Conservation (phyloP, 2,888 invertebrate genomes). For the Sphinx pinastri region DNA sequence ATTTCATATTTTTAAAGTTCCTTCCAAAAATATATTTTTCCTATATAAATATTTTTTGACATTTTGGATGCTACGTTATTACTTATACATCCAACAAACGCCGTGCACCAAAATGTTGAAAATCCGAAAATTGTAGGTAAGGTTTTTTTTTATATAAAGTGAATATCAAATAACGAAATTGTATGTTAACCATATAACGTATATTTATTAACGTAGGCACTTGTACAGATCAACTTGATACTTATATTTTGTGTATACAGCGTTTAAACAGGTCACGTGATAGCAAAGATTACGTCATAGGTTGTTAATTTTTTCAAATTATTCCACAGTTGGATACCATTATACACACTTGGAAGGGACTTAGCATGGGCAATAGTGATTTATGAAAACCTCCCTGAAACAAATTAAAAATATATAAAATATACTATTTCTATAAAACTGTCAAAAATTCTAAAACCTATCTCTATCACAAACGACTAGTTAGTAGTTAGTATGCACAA, state of each 20-base stretch:
- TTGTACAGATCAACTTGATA: neutral
- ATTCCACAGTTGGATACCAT: neutral
- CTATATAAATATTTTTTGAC: neutral
- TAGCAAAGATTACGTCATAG: neutral
- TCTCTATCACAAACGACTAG: constrained; percentile 15
- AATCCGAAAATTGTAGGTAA: neutral
- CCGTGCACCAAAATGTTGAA: neutral
- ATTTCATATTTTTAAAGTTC: constrained; percentile 9
- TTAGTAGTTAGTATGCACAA: constrained; percentile 14
- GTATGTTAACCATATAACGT: neutral
- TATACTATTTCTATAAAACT: constrained; percentile 18
- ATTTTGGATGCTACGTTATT: neutral
- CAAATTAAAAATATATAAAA: constrained; percentile 12
- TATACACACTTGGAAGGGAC: constrained; percentile 9
- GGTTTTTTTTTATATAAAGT: neutral
- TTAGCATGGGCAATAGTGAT: constrained; percentile 1
- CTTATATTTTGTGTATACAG: constrained; percentile 2
- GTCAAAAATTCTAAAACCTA: constrained; percentile 8
- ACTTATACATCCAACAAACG: neutral
- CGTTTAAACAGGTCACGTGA: neutral
- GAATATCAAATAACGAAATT: neutral
- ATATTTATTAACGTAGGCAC: neutral
- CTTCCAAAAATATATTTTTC: constrained; percentile 9
- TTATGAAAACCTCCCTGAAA: neutral
- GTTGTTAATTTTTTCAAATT: neutral